Percentiles rank a stretch among this genome's conserved stretches.
These are phyloP conservation scores for Linnaemya vulpina DNA, from an alignment of 2,888 invertebrate species.

Conservation along the genomic window DNA sequence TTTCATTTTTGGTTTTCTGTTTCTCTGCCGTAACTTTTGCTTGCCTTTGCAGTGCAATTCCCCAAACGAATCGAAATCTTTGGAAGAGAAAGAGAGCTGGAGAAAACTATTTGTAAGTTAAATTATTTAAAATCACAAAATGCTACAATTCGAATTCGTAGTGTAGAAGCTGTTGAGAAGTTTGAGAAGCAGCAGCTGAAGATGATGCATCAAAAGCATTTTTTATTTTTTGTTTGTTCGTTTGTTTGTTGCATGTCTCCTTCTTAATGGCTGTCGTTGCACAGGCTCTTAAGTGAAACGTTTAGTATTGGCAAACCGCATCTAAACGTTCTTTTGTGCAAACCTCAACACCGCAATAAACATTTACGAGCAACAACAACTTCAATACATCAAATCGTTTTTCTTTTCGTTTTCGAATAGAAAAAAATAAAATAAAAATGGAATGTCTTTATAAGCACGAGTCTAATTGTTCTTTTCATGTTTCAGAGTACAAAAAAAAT, in stretches of 20 bases:
- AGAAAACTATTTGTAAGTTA: slow-evolving; percentile 12
- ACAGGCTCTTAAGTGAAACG: slow-evolving; percentile 52
- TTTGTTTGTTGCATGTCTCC: too few relatives aligned
- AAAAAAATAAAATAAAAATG: background rate
- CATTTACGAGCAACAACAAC: slow-evolving; percentile 22
- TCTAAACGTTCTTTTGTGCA: slow-evolving; percentile 51
- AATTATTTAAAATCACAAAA: slow-evolving; percentile 21
- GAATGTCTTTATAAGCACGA: too few relatives aligned
- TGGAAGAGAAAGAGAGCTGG: background rate
- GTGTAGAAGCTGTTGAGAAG: slow-evolving; percentile 19
- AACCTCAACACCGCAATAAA: slow-evolving; percentile 51
- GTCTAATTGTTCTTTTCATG: too few relatives aligned
- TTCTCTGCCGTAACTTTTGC: background rate
- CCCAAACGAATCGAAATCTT: background rate
- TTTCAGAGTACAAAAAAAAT: too few relatives aligned
- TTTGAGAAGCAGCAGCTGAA: background rate
- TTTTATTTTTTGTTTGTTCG: slow-evolving; percentile 5
- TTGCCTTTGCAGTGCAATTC: background rate
- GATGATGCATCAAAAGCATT: slow-evolving; percentile 38
- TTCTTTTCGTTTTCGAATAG: slow-evolving; percentile 2
- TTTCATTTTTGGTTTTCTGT: background rate
- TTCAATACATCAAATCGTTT: background rate
- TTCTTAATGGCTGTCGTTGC: slow-evolving; percentile 54
- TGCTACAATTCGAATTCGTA: slow-evolving; percentile 5
- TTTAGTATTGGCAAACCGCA: slow-evolving; percentile 62